Evolutionary conservation across 2,113 vertebrate species (phyloP), one percentile per base, ranked within the genome.

Genomic region (Pontoporia blainvillei): DNA sequence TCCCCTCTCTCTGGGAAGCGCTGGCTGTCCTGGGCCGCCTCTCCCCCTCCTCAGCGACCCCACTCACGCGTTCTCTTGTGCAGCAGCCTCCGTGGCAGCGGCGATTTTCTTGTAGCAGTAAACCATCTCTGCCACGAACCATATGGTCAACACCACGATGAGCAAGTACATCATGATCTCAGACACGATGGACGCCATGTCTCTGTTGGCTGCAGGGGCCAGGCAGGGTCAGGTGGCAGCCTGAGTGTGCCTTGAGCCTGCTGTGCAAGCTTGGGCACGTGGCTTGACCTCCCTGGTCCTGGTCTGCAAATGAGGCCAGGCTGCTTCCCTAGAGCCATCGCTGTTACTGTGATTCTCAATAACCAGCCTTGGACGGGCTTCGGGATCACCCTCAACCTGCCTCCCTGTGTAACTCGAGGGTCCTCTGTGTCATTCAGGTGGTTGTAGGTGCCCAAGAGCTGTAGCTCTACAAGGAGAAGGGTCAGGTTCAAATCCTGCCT

Each of bases 101-200:
- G 99, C 98, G 0, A 99, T 99, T 98, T 99, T 99, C 97, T 99
- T 99, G 97, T 99, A 99, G 97, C 99, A 99, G 98, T 99, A 99
- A 29, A 99, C 98, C 99, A 99, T 99, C 98, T 99, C 99, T 0
- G 99, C 99, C 97, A 99, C 95, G 21, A 99, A 98, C 99, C 99
- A 99, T 44, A 99, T 92, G 85, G 99, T 99, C 96, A 99, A 98
- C n/a, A 99, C 99, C 34, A 99, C 99, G 73, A 99, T 99, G 78
- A 99, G 98, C n/a, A 99, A 99, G 5, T 99, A 99, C 99, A 99
- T 99, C 99, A 99, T 99, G 96, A 99, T 99, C 98, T 99, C 99
- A 0, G 99, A 99, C 97, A 99, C 97, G 72, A 99, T 99, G 98
- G 99, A 99, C 0, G 99, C 99, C 97, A 98, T 96, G 61, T 99